Evolutionary conservation across 2,113 vertebrate species (phyloP).

Genomic region (Oncorhynchus kisutch): DNA sequence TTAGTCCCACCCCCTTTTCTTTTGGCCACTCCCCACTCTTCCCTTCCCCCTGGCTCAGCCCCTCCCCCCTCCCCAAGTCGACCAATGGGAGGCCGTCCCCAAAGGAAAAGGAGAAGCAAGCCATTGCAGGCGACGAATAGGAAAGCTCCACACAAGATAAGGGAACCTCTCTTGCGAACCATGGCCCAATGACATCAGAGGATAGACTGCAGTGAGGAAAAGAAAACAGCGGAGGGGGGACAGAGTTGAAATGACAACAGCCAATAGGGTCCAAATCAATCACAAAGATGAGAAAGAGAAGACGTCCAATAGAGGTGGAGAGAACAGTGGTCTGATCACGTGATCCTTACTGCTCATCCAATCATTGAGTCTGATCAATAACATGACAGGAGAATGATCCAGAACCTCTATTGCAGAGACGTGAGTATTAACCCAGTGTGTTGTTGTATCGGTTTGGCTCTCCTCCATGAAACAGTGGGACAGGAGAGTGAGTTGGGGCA

Average conservation of each 20-base stretch:
- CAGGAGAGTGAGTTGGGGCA: neutral
- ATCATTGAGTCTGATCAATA: neutral
- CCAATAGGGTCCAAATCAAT: constrained; percentile 18
- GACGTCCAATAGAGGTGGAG: neutral
- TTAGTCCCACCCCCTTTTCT: constrained; percentile 51
- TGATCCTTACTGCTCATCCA: constrained; percentile 1
- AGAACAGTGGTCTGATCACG: neutral
- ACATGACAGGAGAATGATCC: neutral
- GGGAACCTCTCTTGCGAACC: constrained; percentile 87
- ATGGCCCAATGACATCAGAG: constrained; percentile 77
- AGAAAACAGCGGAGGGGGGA: constrained; percentile 30
- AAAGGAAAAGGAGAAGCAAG: constrained; percentile 89
- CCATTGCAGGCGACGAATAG: constrained; percentile 92
- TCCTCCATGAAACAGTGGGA: too few species aligned
- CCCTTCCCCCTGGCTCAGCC: constrained; percentile 70
- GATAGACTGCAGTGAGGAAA: constrained; percentile 47
- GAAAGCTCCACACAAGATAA: constrained; percentile 85
- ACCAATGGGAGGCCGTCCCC: constrained; percentile 80
- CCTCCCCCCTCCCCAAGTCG: constrained; percentile 66
- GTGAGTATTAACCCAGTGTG: neutral
- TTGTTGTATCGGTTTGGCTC: neutral
- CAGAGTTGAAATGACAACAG: constrained; percentile 21
- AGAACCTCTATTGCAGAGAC: neutral
- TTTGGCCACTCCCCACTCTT: constrained; percentile 66
- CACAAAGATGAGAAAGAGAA: constrained; percentile 7